A percentile compares a stretch with the other conserved stretches of the same genome.
These are phyloP conservation scores for Leptonema lineaticorne DNA, from an alignment of 1,140 invertebrate species.

Conservation along the genomic window DNA sequence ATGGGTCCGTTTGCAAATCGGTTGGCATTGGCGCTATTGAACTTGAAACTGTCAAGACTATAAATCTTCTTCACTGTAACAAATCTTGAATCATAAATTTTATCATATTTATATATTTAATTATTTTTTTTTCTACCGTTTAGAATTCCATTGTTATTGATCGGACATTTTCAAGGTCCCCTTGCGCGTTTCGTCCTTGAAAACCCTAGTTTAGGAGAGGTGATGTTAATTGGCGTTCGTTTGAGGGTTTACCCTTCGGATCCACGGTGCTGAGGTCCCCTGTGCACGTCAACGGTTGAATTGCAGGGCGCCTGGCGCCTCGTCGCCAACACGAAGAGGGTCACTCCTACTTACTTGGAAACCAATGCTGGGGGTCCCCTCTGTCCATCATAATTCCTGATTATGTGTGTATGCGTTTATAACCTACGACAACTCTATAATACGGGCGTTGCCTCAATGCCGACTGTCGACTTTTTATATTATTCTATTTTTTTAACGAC, in stretches of 20 bases:
- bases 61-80: conserved; percentile 6
- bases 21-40: background rate
- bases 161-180: background rate
- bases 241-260: background rate
- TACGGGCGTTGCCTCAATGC: background rate
- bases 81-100: too few species aligned
- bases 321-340: background rate
- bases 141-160: background rate
- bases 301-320: conserved; percentile 21
- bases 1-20: background rate
- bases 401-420: conserved; percentile 11
- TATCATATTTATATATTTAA: too few species aligned
- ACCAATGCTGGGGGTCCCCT: conserved; percentile 8
- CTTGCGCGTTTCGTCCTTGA: background rate
- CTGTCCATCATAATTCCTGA: conserved; percentile 20
- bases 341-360: conserved; percentile 12
- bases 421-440: conserved; percentile 3
- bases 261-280: background rate
- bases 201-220: background rate
- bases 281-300: background rate
- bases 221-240: background rate
- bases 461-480: background rate
- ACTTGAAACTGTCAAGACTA: conserved; percentile 20
- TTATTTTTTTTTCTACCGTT: too few species aligned
- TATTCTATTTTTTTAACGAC: background rate